These are phyloP conservation scores for Hyphantria cunea DNA, from an alignment of 1,140 invertebrate species.

Conservation along the genomic window DNA sequence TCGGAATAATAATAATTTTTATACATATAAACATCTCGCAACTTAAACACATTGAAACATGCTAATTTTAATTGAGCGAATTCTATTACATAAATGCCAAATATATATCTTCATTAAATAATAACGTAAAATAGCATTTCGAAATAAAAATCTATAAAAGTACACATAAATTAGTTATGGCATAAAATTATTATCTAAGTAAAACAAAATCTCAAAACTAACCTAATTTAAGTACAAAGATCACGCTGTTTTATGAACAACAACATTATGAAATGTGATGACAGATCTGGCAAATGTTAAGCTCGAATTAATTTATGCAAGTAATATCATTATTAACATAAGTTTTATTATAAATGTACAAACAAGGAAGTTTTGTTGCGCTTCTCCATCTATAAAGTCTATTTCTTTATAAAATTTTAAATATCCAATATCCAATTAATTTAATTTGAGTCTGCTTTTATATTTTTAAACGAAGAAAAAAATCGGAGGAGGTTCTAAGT, in stretches of 20 bases:
- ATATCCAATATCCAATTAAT: too few species aligned
- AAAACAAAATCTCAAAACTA: constrained; percentile 62
- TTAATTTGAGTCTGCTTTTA: too few species aligned
- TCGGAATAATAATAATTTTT: constrained; percentile 13
- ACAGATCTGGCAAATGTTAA: constrained; percentile 45
- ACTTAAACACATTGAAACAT: constrained; percentile 20
- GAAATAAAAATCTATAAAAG: constrained; percentile 72
- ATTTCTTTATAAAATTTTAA: too few species aligned
- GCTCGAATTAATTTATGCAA: constrained; percentile 20
- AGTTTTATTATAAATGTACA: constrained; percentile 19
- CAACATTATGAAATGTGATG: constrained; percentile 48
- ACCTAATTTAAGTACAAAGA: constrained; percentile 75
- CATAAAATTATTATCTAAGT: constrained; percentile 71
- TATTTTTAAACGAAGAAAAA: too few species aligned
- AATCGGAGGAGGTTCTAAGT: too few species aligned
- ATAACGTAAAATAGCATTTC: constrained; percentile 55
- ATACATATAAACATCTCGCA: constrained; percentile 23
- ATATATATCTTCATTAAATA: constrained; percentile 50
- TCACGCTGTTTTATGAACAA: constrained; percentile 46
- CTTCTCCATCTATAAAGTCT: background rate
- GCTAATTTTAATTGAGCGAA: constrained; percentile 71
- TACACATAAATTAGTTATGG: constrained; percentile 79
- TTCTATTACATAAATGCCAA: constrained; percentile 60
- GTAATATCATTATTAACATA: constrained; percentile 5
- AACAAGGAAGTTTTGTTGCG: constrained; percentile 15